These are phyloP conservation scores for Isaurus tuberculatus DNA, from an alignment of 92 coral and sea anemone genomes.

Conservation along the genomic window DNA sequence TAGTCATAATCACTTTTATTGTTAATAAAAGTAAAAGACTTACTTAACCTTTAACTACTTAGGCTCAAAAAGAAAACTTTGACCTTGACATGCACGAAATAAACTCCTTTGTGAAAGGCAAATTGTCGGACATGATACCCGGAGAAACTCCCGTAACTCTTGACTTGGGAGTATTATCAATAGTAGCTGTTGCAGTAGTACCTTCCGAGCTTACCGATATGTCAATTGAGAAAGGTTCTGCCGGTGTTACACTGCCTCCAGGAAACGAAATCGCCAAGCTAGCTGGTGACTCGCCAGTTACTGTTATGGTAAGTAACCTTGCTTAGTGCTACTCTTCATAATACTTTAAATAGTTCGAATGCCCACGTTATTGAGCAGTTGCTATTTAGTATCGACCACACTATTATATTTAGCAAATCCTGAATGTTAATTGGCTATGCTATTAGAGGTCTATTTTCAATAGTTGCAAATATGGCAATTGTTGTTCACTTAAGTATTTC, in stretches of 20 bases:
- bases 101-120: not conserved
- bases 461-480: too few relatives aligned
- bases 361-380: too few relatives aligned
- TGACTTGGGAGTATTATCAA: constrained; percentile 2
- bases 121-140: not conserved
- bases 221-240: not conserved
- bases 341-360: too few relatives aligned
- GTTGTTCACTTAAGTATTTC: too few relatives aligned
- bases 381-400: too few relatives aligned
- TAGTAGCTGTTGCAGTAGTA: not conserved
- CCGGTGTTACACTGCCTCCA: constrained; percentile 1
- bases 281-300: constrained; percentile 3
- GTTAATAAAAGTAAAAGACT: not conserved
- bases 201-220: not conserved
- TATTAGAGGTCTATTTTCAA: too few relatives aligned
- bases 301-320: not conserved
- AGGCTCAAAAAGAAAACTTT: not conserved
- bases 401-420: too few relatives aligned
- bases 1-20: not conserved
- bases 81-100: not conserved
- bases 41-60: not conserved
- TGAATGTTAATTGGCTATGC: too few relatives aligned
- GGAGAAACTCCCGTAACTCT: constrained; percentile 13
- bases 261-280: constrained; percentile 18
- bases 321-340: too few relatives aligned